Conservation (phyloP, 1,140 invertebrate genomes). For the Drosophila athabasca region DNA sequence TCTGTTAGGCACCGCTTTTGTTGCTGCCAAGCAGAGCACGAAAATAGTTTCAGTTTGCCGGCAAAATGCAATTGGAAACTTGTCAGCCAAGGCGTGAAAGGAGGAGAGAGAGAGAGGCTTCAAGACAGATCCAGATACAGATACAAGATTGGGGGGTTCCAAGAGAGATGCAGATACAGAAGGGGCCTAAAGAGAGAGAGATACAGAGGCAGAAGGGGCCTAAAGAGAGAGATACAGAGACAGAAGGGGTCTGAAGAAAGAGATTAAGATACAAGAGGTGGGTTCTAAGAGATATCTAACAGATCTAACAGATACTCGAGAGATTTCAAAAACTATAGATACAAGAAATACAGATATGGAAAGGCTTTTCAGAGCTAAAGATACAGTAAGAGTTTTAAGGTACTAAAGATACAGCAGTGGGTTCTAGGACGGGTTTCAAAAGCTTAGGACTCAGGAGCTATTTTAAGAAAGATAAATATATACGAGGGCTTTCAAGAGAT, state of each 20-base stretch:
- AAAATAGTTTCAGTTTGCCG: slow-evolving; percentile 57
- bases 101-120: slow-evolving; percentile 6
- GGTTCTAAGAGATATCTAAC: not conserved
- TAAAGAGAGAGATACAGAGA: too few relatives aligned
- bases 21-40: slow-evolving; percentile 75
- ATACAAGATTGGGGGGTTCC: slow-evolving; percentile 1
- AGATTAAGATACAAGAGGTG: too few relatives aligned
- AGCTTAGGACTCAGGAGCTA: too few relatives aligned
- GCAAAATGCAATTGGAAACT: slow-evolving; percentile 66
- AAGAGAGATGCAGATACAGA: not conserved
- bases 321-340: slow-evolving; percentile 7
- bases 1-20: slow-evolving; percentile 43
- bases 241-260: too few relatives aligned
- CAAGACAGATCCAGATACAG: not conserved
- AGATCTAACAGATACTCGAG: too few relatives aligned
- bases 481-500: not conserved
- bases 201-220: too few relatives aligned
- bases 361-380: slow-evolving; percentile 6
- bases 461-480: not conserved
- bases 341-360: too few relatives aligned
- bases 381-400: not conserved
- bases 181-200: too few relatives aligned
- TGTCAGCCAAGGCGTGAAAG: slow-evolving; percentile 28
- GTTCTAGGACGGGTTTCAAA: not conserved
- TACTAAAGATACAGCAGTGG: too few relatives aligned